Evolutionary conservation across 2,888 invertebrate species (phyloP), one percentile per base, ranked within the genome.

Genomic region (Serripes groenlandicus): DNA sequence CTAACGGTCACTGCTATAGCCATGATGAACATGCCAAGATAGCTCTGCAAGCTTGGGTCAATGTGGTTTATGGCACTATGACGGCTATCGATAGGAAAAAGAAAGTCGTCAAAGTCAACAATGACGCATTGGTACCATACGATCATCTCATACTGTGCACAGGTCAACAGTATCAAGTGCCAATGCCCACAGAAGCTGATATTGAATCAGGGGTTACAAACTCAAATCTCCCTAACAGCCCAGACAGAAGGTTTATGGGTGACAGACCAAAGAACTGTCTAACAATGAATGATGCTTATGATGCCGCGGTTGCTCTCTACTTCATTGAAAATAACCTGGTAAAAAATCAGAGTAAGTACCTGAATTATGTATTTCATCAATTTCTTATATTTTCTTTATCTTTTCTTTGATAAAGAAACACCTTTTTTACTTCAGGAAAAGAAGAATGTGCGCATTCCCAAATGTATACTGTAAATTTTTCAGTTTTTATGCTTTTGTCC

Each of bases 41-140:
- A 9, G 96, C 96, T 0, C 95, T 96, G 66, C 95, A 96, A 86
- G 96, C 96, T 71, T 97, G 96, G 95, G 95, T 97, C 0, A 97
- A 97, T 90, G 95, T 97, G 3, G 95, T 97, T 21, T 92, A 93
- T 79, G 94, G 94, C 7, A 93, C 93, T 83, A 94, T 95, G 94
- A 94, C 94, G 2, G 83, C 90, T 9, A 93, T 95, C 58, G 92
- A 85, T 85, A 93, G 94, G 75, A 92, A 92, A 54, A 93, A 92
- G 89, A 94, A 94, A 81, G 83, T 90, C 68, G 92, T 94, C 21
- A 85, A 89, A 28, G 93, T 95, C n/a, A 91, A 94, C 78, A 86
- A 86, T n/a, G 83, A 75, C n/a, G 84, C 90, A 0, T 60, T 91
- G 15, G 93, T 95, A 7, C 94, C 94, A 3, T 95, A 94, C 80